phyloP scores from a whole-genome alignment of 2,888 invertebrate species.

The Tuta absoluta region DNA sequence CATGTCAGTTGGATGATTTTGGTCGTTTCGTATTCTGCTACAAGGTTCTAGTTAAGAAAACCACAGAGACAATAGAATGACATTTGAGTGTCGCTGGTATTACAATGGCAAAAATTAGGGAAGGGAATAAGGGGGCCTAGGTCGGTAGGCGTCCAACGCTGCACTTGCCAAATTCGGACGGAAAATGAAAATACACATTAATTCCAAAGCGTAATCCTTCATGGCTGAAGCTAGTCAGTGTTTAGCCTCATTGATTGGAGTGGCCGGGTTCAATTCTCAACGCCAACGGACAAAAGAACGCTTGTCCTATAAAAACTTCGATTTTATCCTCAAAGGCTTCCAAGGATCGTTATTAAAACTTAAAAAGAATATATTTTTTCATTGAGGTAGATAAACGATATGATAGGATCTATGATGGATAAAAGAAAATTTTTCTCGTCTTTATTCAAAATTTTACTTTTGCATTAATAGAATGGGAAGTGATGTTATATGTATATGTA shows the following conservation, averaged over 20 bases:
- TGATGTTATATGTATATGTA: too few species aligned
- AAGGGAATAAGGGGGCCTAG: too few species aligned
- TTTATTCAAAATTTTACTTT: too few species aligned
- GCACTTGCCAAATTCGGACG: too few species aligned
- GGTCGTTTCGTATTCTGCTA: too few species aligned
- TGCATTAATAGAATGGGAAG: too few species aligned
- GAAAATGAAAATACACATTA: neutral
- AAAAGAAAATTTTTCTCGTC: neutral
- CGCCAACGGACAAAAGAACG: slow-evolving; percentile 14
- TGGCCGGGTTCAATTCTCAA: slow-evolving; percentile 25
- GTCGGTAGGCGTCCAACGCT: too few species aligned
- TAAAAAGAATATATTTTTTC: slow-evolving; percentile 28
- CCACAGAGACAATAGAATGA: too few species aligned
- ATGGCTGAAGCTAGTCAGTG: neutral
- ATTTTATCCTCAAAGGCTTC: slow-evolving; percentile 25
- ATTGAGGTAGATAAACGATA: slow-evolving; percentile 14
- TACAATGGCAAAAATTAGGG: too few species aligned
- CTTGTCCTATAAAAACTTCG: slow-evolving; percentile 23
- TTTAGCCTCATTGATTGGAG: slow-evolving; percentile 20
- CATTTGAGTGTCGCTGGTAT: too few species aligned
- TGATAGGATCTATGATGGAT: neutral
- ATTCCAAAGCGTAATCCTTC: neutral
- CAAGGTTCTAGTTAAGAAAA: too few species aligned
- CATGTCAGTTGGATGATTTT: too few species aligned
- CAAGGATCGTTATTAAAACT: slow-evolving; percentile 33